These are phyloP conservation scores for Psittacula cyanocephala DNA, from an alignment of 2,113 vertebrate species.

Conservation along the genomic window DNA sequence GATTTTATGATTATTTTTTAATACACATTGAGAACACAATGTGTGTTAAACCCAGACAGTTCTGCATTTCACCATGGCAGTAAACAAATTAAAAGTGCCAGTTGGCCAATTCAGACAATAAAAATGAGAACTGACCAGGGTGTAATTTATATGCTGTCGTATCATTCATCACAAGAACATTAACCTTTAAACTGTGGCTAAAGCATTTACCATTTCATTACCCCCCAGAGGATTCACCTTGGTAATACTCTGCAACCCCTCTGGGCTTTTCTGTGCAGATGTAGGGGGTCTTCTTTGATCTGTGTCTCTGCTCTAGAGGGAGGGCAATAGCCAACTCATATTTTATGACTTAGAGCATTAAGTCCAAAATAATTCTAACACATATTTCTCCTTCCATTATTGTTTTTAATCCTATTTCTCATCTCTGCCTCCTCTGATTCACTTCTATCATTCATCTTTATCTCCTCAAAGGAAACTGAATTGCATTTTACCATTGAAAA, in stretches of 20 bases:
- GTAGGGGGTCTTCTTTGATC: slow-evolving; percentile 33
- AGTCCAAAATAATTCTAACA: not conserved
- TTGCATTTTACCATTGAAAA: not conserved
- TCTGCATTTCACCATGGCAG: not conserved
- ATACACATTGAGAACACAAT: not conserved
- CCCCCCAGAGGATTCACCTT: slow-evolving; percentile 3
- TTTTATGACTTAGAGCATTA: not conserved
- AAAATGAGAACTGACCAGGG: not conserved
- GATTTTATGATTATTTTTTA: not conserved
- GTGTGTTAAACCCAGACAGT: not conserved
- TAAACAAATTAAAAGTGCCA: not conserved
- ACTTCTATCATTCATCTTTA: not conserved
- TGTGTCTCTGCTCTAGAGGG: not conserved
- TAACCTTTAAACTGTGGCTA: slow-evolving; percentile 38
- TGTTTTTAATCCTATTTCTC: not conserved
- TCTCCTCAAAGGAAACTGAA: not conserved
- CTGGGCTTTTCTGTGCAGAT: not conserved
- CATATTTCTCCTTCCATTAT: not conserved
- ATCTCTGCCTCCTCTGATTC: not conserved
- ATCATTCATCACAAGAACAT: slow-evolving; percentile 1
- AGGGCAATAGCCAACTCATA: not conserved
- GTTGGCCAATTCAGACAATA: not conserved
- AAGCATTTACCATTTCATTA: slow-evolving; percentile 43
- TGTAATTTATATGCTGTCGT: slow-evolving; percentile 8
- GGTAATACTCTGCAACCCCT: not conserved